These are phyloP conservation scores for Labeo catla DNA, from an alignment of 2,113 vertebrate genomes.

Conservation along the genomic window DNA sequence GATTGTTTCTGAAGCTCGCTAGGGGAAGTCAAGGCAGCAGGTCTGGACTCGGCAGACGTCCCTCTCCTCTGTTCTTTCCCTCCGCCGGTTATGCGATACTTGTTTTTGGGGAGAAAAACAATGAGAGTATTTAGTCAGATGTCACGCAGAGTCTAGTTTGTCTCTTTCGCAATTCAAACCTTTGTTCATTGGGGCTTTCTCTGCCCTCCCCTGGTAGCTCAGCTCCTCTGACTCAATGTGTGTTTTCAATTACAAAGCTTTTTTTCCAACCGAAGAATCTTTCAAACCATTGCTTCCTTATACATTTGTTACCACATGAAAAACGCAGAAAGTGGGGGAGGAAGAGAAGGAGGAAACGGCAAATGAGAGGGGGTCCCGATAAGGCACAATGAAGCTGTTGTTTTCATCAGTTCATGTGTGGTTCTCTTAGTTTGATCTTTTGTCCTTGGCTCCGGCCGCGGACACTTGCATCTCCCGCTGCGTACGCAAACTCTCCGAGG, in stretches of 20 bases:
- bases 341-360: slow-evolving; percentile 63
- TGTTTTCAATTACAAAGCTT: slow-evolving; percentile 79
- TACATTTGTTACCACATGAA: slow-evolving; percentile 67
- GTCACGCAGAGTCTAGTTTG: slow-evolving; percentile 76
- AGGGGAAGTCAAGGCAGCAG: slow-evolving; percentile 62
- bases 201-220: slow-evolving; percentile 70
- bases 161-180: slow-evolving; percentile 79
- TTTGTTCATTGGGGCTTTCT: slow-evolving; percentile 72
- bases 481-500: slow-evolving; percentile 49
- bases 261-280: slow-evolving; percentile 42
- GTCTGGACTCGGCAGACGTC: slow-evolving; percentile 61
- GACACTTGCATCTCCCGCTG: slow-evolving; percentile 56
- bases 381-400: slow-evolving; percentile 70
- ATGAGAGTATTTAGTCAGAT: slow-evolving; percentile 81
- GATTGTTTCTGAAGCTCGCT: slow-evolving; percentile 54
- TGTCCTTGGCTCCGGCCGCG: slow-evolving; percentile 52
- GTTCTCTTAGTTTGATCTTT: slow-evolving; percentile 57
- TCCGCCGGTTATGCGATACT: slow-evolving; percentile 74
- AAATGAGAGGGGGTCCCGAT: slow-evolving; percentile 65
- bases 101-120: slow-evolving; percentile 79
- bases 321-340: slow-evolving; percentile 53
- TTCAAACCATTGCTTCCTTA: slow-evolving; percentile 53
- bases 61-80: slow-evolving; percentile 58
- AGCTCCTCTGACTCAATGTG: slow-evolving; percentile 69
- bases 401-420: slow-evolving; percentile 63